phyloP scores from a whole-genome alignment of 1,140 invertebrate genomes.

The Oedothorax gibbosus region DNA sequence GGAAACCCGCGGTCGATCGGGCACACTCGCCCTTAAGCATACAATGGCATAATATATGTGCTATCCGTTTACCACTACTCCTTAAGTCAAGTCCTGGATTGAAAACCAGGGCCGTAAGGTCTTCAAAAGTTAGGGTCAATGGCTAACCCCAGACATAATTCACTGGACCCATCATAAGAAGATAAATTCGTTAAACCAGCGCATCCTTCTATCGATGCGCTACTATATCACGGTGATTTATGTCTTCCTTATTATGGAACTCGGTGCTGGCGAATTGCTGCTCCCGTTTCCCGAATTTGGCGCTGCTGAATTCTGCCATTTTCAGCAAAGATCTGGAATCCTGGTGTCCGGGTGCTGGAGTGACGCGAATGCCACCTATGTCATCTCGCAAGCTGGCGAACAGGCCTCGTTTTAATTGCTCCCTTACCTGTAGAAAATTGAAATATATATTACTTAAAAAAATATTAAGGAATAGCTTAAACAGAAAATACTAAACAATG shows the following conservation, averaged over 20 bases:
- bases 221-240: background rate
- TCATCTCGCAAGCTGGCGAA: conserved; percentile 22
- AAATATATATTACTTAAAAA: background rate
- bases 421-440: conserved; percentile 10
- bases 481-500: background rate
- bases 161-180: too few relatives aligned
- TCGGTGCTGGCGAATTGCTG: conserved; percentile 2
- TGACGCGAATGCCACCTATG: conserved; percentile 27
- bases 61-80: too few relatives aligned
- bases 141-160: too few relatives aligned
- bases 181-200: too few relatives aligned
- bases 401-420: conserved; percentile 29
- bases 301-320: conserved; percentile 24
- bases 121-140: too few relatives aligned
- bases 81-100: too few relatives aligned
- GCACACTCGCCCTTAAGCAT: too few relatives aligned
- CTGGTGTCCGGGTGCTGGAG: conserved; percentile 15
- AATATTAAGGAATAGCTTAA: background rate
- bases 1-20: too few relatives aligned
- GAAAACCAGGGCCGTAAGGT: too few relatives aligned
- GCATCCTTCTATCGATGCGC: conserved; percentile 9
- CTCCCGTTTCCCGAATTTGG: background rate
- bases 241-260: background rate
- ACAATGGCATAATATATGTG: too few relatives aligned
- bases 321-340: conserved; percentile 10